phyloP scores from a whole-genome alignment of 2,888 invertebrate genomes.

The Galerucella pusilla region DNA sequence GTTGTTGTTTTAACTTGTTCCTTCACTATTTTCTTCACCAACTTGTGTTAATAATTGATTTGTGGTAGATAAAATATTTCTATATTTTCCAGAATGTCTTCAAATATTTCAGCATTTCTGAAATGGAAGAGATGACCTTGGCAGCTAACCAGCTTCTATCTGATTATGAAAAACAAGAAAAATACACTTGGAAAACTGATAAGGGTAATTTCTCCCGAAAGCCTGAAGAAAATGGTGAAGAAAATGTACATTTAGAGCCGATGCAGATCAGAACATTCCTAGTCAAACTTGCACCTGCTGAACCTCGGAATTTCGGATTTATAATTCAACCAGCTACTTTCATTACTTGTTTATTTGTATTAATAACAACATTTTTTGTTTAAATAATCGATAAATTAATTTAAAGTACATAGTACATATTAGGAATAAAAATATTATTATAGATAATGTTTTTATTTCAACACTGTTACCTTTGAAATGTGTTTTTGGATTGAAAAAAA shows the following conservation, averaged over 20 bases:
- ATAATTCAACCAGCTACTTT: background rate
- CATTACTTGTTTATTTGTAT: background rate
- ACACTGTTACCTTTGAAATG: too few species aligned
- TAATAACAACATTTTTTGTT: background rate
- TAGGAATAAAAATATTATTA: too few species aligned
- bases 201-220: background rate
- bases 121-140: slow-evolving; percentile 74
- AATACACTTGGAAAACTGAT: slow-evolving; percentile 52
- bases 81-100: slow-evolving; percentile 67
- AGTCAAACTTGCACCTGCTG: slow-evolving; percentile 54
- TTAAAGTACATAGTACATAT: too few species aligned
- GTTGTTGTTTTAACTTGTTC: too few species aligned
- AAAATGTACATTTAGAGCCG: slow-evolving; percentile 69
- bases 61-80: background rate
- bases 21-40: too few species aligned
- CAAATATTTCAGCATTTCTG: slow-evolving; percentile 67
- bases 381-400: background rate
- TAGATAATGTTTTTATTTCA: too few species aligned
- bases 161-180: slow-evolving; percentile 61
- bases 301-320: background rate
- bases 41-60: too few species aligned
- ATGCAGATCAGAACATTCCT: slow-evolving; percentile 80
- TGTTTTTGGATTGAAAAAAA: too few species aligned
- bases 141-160: slow-evolving; percentile 74
- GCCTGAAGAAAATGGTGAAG: slow-evolving; percentile 46